Conservation (phyloP, 2,888 invertebrate genomes). For the Nephrotoma appendiculata region DNA sequence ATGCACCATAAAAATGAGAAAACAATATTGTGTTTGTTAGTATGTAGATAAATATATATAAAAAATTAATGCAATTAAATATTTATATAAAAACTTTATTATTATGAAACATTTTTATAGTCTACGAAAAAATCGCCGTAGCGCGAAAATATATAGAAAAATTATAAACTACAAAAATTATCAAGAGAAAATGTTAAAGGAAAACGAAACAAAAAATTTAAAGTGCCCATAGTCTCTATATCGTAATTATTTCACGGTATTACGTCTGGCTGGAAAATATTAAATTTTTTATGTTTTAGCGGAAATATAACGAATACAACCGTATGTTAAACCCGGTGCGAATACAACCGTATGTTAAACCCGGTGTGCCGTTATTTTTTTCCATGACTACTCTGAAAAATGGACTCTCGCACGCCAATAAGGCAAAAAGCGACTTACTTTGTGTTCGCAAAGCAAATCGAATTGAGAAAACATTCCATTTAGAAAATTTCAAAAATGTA, state of each 20-base stretch:
- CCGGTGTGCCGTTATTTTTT: not conserved
- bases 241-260: conserved; percentile 3
- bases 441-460: no score
- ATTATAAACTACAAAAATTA: not conserved
- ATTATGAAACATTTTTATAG: not conserved
- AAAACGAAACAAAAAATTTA: not conserved
- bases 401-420: no score
- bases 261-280: conserved; percentile 2
- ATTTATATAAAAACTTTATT: not conserved
- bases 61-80: not conserved
- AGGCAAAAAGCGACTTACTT: no score
- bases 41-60: not conserved
- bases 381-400: no score
- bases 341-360: no score
- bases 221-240: conserved; percentile 1
- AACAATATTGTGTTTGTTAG: not conserved
- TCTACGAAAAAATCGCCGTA: not conserved
- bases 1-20: not conserved
- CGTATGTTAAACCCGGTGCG: no score
- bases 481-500: no score
- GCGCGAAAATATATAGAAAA: not conserved
- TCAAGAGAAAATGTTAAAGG: not conserved
- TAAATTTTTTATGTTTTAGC: not conserved
- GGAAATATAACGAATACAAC: not conserved
- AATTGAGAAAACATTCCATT: no score